These are phyloP conservation scores for Anableps anableps DNA, from an alignment of 2,797 vertebrate genomes.

Conservation along the genomic window DNA sequence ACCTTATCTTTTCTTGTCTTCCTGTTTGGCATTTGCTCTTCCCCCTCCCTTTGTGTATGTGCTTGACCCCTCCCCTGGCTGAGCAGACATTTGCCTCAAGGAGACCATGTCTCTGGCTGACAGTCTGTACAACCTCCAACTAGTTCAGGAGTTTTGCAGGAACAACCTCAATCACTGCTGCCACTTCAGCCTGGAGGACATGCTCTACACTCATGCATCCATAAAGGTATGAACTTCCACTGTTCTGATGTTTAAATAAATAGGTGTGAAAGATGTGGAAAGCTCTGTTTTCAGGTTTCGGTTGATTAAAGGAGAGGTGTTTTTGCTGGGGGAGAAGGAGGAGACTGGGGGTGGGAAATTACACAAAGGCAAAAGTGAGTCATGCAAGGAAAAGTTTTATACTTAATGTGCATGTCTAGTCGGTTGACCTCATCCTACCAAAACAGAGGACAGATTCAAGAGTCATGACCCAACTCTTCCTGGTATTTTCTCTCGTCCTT, in stretches of 20 bases:
- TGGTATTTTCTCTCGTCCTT: constrained; percentile 28
- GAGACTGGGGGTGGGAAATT: constrained; percentile 37
- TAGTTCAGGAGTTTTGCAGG: constrained; percentile 95
- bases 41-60: constrained; percentile 38
- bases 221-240: constrained; percentile 86
- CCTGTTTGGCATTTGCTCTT: constrained; percentile 53
- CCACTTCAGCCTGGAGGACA: constrained; percentile 97
- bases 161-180: constrained; percentile 95
- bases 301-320: constrained; percentile 2
- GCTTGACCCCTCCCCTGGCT: constrained; percentile 59
- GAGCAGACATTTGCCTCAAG: constrained; percentile 95
- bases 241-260: neutral
- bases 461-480: constrained; percentile 41
- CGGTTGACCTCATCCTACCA: constrained; percentile 8
- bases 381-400: constrained; percentile 60
- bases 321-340: constrained; percentile 14
- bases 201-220: constrained; percentile 95
- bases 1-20: constrained; percentile 65
- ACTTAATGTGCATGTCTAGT: constrained; percentile 24
- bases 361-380: constrained; percentile 71
- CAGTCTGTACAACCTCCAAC: constrained; percentile 95
- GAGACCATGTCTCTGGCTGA: constrained; percentile 98
- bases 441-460: constrained; percentile 58
- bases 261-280: neutral
- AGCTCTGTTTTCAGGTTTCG: constrained; percentile 10